phyloP scores from a whole-genome alignment of 23 tunicate species.

The Aplidium turbinatum region DNA sequence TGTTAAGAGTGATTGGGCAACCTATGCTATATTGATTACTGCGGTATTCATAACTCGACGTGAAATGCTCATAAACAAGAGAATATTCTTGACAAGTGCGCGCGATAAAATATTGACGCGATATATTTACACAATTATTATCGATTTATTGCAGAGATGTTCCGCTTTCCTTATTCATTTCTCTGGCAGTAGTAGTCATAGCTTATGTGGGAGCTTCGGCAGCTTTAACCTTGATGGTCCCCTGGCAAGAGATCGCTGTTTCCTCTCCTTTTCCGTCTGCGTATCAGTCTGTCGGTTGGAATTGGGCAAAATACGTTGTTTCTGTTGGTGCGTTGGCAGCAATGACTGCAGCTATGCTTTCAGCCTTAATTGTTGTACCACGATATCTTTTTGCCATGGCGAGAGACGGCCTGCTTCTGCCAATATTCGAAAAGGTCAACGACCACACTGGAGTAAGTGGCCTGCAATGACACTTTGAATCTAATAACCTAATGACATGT shows the following conservation, averaged over 20 bases:
- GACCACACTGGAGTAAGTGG: constrained; percentile 58
- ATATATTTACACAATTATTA: too few species aligned
- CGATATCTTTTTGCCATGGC: constrained; percentile 76
- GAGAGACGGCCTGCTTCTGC: constrained; percentile 65
- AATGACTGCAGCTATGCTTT: constrained; percentile 54
- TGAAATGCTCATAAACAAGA: too few species aligned
- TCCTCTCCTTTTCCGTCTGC: constrained; percentile 82
- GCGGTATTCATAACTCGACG: too few species aligned
- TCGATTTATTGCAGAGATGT: constrained; percentile 51
- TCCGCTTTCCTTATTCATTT: constrained; percentile 67
- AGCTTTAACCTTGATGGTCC: constrained; percentile 88
- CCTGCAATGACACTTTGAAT: not conserved
- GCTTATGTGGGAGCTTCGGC: constrained; percentile 84
- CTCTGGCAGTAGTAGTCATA: constrained; percentile 49
- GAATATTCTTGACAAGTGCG: too few species aligned
- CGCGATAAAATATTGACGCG: too few species aligned
- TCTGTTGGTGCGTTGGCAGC: constrained; percentile 88
- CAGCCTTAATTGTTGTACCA: constrained; percentile 60
- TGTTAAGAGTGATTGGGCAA: too few species aligned
- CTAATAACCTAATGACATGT: too few species aligned
- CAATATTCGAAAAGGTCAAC: constrained; percentile 40
- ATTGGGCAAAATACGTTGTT: constrained; percentile 80
- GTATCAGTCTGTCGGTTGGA: constrained; percentile 55
- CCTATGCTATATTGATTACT: too few species aligned
- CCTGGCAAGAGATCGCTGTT: constrained; percentile 54